Evolutionary conservation across 2,797 vertebrate species (phyloP), one percentile per base, ranked within the genome.

Genomic region (Sebastes kiyomatsui): DNA sequence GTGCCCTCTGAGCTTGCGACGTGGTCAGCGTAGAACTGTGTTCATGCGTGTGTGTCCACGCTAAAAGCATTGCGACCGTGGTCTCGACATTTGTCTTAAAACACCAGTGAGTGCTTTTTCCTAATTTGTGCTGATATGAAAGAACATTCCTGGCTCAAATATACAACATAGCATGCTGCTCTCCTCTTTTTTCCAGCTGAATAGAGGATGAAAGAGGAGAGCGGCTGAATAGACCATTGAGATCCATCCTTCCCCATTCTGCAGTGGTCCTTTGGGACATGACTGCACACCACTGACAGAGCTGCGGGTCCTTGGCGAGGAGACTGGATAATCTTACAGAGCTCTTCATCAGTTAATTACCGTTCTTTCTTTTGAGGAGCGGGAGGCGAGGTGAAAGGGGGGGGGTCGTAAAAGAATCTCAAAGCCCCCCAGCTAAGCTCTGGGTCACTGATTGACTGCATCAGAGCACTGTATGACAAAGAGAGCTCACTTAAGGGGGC

Each of bases 331-430:
- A 93, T 94, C 92, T 93, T 91, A 90, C 90, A 93, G 93, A 95
- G 93, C 94, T 92, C 93, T 90, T 93, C 92, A 92, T 94, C 91
- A 93, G 91, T 94, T 96, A 95, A 96, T 95, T 95, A 96, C 90
- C 91, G 89, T 95, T 95, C 92, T 89, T 88, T 90, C 88, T 92
- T 93, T 91, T 77, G 88, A 86, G 78, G 77, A 82, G 80, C 23
- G 32, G 86, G 81, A 85, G 88, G 85, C 68, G 91, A 92, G 88
- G 87, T 89, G 89, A 87, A 88, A 77, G 83, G 81, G 20, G 28
- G 25, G 66, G 87, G 83, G 87, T 89, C 73, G 85, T 92, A 93
- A 94, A 93, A 92, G 79, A 90, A 93, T 90, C 90, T 93, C 85
- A 94, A 92, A 93, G 92, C 89, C 91, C 93, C 87, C 89, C 92